A percentile compares a stretch with the other conserved stretches of the same genome.
Conservation (phyloP, 2,888 invertebrate species). For the Sinhomidia bicolor region DNA sequence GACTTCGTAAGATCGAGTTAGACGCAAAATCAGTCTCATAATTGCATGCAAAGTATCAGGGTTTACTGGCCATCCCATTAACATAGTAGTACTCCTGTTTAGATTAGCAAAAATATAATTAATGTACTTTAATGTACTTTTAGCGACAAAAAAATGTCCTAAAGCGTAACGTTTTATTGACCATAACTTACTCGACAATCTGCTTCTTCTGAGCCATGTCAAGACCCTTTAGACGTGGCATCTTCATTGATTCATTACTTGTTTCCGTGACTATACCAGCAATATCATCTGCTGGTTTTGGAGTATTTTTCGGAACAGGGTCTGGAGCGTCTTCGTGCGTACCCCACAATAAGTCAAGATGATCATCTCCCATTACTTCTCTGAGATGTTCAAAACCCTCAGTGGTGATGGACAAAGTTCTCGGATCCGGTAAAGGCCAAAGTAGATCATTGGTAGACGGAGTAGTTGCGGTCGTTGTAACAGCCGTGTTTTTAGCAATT, state of each 20-base stretch:
- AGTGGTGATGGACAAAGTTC: not conserved
- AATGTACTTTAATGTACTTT: no score
- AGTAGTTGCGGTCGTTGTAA: not conserved
- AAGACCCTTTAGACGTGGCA: slow-evolving; percentile 57
- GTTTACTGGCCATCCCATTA: slow-evolving; percentile 88
- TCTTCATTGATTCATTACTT: slow-evolving; percentile 45
- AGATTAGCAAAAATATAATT: not conserved
- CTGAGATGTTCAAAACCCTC: slow-evolving; percentile 32
- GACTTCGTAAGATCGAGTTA: slow-evolving; percentile 88
- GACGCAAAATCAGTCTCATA: slow-evolving; percentile 88
- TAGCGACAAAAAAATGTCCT: no score
- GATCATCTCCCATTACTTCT: slow-evolving; percentile 54
- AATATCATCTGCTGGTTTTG: slow-evolving; percentile 42
- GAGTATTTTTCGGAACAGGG: slow-evolving; percentile 28
- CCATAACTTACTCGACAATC: slow-evolving; percentile 59
- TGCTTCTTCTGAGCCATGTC: slow-evolving; percentile 58
- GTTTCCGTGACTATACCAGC: slow-evolving; percentile 32
- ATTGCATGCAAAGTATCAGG: slow-evolving; percentile 90
- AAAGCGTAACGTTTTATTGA: no score
- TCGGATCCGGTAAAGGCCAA: slow-evolving; percentile 42
- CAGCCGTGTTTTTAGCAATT: not conserved
- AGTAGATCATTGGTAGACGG: slow-evolving; percentile 31
- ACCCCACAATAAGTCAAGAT: slow-evolving; percentile 39
- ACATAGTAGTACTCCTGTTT: slow-evolving; percentile 53
- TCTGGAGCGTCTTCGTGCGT: slow-evolving; percentile 32